Evolutionary conservation across 2,888 invertebrate genomes (phyloP), one percentile per base, ranked within the genome.

Genomic region (Amblyteles armatorius): DNA sequence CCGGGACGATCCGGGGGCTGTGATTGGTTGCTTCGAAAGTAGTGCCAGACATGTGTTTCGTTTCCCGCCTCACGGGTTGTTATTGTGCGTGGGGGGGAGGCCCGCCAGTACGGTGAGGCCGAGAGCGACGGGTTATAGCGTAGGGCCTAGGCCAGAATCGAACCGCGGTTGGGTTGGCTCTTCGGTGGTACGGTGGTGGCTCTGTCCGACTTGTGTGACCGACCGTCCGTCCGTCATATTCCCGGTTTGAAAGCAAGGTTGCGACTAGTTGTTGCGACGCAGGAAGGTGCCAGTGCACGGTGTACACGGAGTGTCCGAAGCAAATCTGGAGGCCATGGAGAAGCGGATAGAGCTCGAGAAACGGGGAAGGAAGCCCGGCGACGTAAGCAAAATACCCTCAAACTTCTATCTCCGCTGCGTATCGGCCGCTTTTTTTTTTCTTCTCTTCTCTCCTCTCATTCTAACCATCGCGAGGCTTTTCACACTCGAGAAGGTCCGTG

Each of bases 331-430:
- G 91, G 92, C 90, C 92, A 99, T 99, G 98, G 98, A 98, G 95
- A 98, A 98, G 94, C 97, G 99, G 95, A 97, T 99, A 96, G 97
- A 97, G 94, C 95, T 99, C 94, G 99, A 99, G 95, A 97, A 97
- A 95, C 96, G 99, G 94, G 99, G 98, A 94, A 96, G 97, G 94
- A 96, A 96, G 94, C 97, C 98, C 91, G 96, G 96, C 94, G 97
- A 98, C 96, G 99, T 99, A 96, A 96, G 96, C 94, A 19, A 72
- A 78, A 72, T 55, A 72, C 77, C 83, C 86, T 88, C 78, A 87
- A 85, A 76, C 52, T 65, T 65, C 40, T 67, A 48, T 73, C 57
- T 44, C 40, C 19, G 9, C 40, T 67, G 29, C 63, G 52, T n/a
- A 52, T 60, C 33, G 16, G 40, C 33, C 48, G 40, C 26, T 13